These are phyloP conservation scores for Eulacestoma nigropectus DNA, from an alignment of 2,113 vertebrate genomes.

Conservation along the genomic window DNA sequence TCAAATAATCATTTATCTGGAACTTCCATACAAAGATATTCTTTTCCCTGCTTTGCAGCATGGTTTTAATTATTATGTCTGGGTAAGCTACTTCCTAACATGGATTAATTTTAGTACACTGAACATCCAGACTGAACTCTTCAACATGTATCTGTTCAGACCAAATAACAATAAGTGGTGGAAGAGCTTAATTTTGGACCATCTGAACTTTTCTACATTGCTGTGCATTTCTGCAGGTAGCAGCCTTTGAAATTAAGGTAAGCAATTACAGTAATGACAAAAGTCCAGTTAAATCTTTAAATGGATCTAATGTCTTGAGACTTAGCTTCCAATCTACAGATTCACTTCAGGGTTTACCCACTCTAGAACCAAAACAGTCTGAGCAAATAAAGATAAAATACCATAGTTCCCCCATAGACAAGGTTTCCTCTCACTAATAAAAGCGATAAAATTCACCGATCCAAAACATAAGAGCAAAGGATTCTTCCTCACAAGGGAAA, in stretches of 20 bases:
- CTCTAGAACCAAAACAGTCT: neutral
- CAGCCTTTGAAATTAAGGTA: neutral
- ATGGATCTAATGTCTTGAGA: neutral
- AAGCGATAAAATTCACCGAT: neutral
- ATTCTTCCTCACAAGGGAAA: neutral
- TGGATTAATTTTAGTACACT: neutral
- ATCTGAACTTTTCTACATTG: neutral
- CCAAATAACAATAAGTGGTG: neutral
- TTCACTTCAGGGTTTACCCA: neutral
- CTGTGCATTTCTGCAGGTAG: neutral
- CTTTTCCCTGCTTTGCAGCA: neutral
- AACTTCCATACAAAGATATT: neutral
- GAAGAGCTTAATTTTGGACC: neutral
- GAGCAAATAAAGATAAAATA: neutral
- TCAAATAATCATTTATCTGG: constrained; percentile 37
- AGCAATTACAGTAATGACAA: neutral
- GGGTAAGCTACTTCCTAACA: neutral
- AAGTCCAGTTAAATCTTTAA: neutral
- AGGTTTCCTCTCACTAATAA: neutral
- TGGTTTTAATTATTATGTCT: neutral
- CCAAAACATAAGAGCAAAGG: neutral
- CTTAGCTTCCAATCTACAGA: neutral
- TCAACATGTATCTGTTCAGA: neutral
- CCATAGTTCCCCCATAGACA: neutral
- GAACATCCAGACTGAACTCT: neutral